Evolutionary conservation across 2,113 vertebrate genomes (phyloP), one percentile per base, ranked within the genome.

Genomic region (Azemiops feae): DNA sequence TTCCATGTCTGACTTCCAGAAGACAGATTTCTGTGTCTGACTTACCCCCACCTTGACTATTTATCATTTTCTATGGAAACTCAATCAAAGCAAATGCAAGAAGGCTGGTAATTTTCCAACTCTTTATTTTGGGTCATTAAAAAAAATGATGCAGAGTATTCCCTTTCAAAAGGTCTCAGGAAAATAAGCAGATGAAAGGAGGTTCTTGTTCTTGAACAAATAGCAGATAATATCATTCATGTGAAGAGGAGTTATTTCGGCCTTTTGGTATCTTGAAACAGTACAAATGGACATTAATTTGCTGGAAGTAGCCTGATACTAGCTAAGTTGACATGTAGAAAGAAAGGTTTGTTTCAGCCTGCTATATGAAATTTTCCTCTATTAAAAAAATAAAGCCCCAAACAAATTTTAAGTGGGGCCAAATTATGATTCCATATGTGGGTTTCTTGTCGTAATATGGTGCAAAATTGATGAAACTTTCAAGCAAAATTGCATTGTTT

Each of bases 391-490:
- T n/a, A 95, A 96, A 97, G 30, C 30, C 60, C 60, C 5, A 69
- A 93, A 96, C 96, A 97, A 97, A 97, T 97, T 98, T 98, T 96
- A 81, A 96, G 96, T 94, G 96, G 96, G 95, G 97, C 97, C 93
- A 98, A 98, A 98, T 98, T 98, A 98, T 96, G 97, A 98, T 98
- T 98, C 97, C 96, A 95, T 96, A 96, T 96, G 93, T 97, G 96
- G 96, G 95, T 94, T 96, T 97, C 95, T 96, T 96, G 97, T 97
- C 97, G 94, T 93, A 97, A 96, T 97, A 98, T 96, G 98, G 98
- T 98, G 97, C 97, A 98, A 98, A 98, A 98, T 98, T 98, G 97
- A 98, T 98, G 97, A 98, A 98, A 98, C 97, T 98, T 98, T 97
- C 97, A 97, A 98, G 97, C 96, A 97, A 98, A 98, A 98, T 98